A percentile compares a stretch with the other conserved stretches of the same genome.
phyloP scores from a whole-genome alignment of 2,888 invertebrate species.

The Eilema sororculum region DNA sequence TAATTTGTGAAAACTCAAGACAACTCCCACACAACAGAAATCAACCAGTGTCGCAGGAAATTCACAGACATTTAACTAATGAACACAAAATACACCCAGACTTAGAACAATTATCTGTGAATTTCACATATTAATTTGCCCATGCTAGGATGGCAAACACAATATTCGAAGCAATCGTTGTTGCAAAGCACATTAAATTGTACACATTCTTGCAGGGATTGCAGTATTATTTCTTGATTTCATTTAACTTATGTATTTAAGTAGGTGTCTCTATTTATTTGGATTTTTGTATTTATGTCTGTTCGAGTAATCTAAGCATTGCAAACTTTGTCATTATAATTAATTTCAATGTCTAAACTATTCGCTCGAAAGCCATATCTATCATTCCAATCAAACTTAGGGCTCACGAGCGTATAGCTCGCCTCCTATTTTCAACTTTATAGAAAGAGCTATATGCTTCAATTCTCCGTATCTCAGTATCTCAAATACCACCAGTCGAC shows the following conservation, averaged over 20 bases:
- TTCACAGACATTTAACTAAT: not conserved
- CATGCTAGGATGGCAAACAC: not conserved
- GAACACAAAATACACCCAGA: not conserved
- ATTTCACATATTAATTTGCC: not conserved
- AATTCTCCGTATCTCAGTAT: too few relatives aligned
- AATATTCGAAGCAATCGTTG: not conserved
- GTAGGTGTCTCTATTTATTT: not conserved
- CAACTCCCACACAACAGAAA: not conserved
- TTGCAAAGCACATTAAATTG: not conserved
- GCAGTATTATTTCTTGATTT: not conserved
- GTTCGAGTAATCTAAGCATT: too few relatives aligned
- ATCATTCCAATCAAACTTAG: too few relatives aligned
- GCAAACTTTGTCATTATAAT: too few relatives aligned
- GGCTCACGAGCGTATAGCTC: not conserved
- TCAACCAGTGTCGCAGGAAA: not conserved
- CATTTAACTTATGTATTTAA: not conserved
- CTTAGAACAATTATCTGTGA: not conserved
- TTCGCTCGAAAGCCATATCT: too few relatives aligned
- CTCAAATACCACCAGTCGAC: too few relatives aligned
- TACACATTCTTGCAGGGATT: not conserved
- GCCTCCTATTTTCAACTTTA: not conserved
- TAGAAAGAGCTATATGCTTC: too few relatives aligned
- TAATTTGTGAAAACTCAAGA: too few relatives aligned
- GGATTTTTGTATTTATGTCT: too few relatives aligned
- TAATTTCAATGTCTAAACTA: too few relatives aligned